A percentile compares a stretch with the other conserved stretches of the same genome.
These are phyloP conservation scores for Muschampia plurimacula DNA, from an alignment of 2,888 invertebrate species.

Conservation along the genomic window DNA sequence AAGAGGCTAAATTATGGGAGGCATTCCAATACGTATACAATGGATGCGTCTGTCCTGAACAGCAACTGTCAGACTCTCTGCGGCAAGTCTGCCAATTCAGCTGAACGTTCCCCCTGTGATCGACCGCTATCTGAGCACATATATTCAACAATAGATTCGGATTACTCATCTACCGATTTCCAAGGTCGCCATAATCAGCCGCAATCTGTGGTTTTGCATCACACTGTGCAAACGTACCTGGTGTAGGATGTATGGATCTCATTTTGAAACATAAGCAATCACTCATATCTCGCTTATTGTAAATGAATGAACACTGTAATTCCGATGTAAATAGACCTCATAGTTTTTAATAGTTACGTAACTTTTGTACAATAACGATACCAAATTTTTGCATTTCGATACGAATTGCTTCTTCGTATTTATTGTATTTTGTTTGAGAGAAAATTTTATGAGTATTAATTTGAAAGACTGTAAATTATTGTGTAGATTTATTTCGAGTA, in stretches of 20 bases:
- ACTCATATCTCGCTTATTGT: slow-evolving; percentile 70
- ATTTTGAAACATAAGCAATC: slow-evolving; percentile 69
- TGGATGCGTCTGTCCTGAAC: slow-evolving; percentile 88
- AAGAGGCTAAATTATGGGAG: slow-evolving; percentile 89
- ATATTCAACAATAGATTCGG: slow-evolving; percentile 95
- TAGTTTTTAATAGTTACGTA: slow-evolving; percentile 69
- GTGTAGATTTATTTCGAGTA: slow-evolving; percentile 77
- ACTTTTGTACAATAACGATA: slow-evolving; percentile 84
- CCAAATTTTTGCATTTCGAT: slow-evolving; percentile 82
- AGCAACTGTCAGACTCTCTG: slow-evolving; percentile 87
- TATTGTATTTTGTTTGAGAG: slow-evolving; percentile 75
- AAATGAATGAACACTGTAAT: slow-evolving; percentile 59
- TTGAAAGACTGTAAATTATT: slow-evolving; percentile 85
- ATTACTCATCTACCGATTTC: slow-evolving; percentile 89
- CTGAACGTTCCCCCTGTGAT: slow-evolving; percentile 87
- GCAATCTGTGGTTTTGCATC: slow-evolving; percentile 79
- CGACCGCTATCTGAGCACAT: slow-evolving; percentile 95
- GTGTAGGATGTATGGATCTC: slow-evolving; percentile 73
- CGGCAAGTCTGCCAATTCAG: slow-evolving; percentile 81
- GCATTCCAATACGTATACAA: slow-evolving; percentile 94
- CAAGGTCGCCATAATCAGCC: slow-evolving; percentile 74
- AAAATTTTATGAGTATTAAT: slow-evolving; percentile 80
- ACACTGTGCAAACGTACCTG: slow-evolving; percentile 83
- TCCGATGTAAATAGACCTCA: slow-evolving; percentile 71
- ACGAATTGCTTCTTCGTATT: slow-evolving; percentile 80